These are phyloP conservation scores for Gasteruption jaculator DNA, from an alignment of 2,888 invertebrate genomes.

Conservation along the genomic window DNA sequence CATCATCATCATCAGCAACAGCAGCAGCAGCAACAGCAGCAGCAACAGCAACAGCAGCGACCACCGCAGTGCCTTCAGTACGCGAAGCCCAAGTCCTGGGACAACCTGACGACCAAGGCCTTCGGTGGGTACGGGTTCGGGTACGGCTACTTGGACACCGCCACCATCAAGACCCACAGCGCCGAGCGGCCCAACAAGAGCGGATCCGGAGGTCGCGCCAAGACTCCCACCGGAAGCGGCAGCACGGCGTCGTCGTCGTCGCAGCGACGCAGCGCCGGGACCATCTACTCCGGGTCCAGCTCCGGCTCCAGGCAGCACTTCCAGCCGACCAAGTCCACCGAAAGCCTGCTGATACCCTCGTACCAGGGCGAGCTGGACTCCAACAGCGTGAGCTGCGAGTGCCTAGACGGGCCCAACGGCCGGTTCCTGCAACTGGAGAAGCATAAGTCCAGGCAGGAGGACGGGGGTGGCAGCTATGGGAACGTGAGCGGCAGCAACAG, in stretches of 20 bases:
- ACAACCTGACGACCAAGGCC: slow-evolving; percentile 80
- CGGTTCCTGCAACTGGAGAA: slow-evolving; percentile 39
- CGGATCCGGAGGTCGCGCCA: slow-evolving; percentile 58
- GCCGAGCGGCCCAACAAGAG: slow-evolving; percentile 48
- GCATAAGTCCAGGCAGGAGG: slow-evolving; percentile 33
- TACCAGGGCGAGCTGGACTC: slow-evolving; percentile 62
- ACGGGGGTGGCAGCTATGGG: slow-evolving; percentile 29
- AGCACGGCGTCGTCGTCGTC: slow-evolving; percentile 45
- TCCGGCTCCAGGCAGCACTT: slow-evolving; percentile 55
- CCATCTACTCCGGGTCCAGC: slow-evolving; percentile 51
- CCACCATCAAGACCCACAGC: slow-evolving; percentile 49
- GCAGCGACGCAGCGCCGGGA: slow-evolving; percentile 53
- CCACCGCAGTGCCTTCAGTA: slow-evolving; percentile 50
- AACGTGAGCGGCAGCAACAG: slow-evolving; percentile 22
- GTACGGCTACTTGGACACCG: slow-evolving; percentile 76
- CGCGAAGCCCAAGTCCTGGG: slow-evolving; percentile 84
- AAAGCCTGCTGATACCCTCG: slow-evolving; percentile 68
- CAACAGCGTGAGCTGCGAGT: slow-evolving; percentile 69
- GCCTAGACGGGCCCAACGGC: slow-evolving; percentile 53
- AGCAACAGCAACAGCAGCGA: slow-evolving; percentile 38
- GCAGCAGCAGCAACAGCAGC: no score
- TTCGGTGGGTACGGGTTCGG: slow-evolving; percentile 85
- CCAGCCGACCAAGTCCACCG: slow-evolving; percentile 74
- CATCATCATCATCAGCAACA: no score
- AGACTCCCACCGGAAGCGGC: slow-evolving; percentile 53